Evolutionary conservation across 2,888 invertebrate genomes (phyloP).

Genomic region (Rotaria macrura): DNA sequence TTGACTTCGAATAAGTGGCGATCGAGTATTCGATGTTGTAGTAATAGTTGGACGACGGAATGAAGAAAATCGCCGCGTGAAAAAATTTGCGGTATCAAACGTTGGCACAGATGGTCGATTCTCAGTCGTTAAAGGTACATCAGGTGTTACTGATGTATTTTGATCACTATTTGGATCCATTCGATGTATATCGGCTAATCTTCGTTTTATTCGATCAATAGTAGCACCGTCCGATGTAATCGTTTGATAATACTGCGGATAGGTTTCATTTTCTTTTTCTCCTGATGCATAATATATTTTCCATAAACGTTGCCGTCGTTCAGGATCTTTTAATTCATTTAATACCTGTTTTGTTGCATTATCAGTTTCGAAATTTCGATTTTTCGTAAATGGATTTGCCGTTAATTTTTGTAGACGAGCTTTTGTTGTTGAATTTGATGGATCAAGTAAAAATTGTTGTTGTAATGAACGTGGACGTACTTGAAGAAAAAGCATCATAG

Average conservation of each 20-base stretch:
- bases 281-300: background rate
- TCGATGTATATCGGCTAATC: conserved; percentile 1
- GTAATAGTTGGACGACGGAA: background rate
- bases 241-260: conserved; percentile 1
- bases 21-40: background rate
- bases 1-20: background rate
- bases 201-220: background rate
- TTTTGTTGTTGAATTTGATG: background rate
- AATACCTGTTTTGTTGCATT: background rate
- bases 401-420: background rate
- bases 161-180: background rate
- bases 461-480: background rate
- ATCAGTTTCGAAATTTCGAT: background rate
- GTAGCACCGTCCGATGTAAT: background rate
- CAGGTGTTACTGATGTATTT: background rate
- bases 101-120: too few relatives aligned
- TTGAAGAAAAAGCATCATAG: conserved; percentile 19
- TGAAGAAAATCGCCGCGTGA: background rate
- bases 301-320: background rate
- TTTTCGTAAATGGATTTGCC: background rate
- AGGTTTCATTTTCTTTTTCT: background rate
- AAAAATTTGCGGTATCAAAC: background rate
- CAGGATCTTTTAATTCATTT: conserved; percentile 18
- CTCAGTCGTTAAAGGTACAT: background rate
- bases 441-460: conserved; percentile 16